phyloP scores from a whole-genome alignment of 2,888 invertebrate genomes.

The Acrobeloides nanus region DNA sequence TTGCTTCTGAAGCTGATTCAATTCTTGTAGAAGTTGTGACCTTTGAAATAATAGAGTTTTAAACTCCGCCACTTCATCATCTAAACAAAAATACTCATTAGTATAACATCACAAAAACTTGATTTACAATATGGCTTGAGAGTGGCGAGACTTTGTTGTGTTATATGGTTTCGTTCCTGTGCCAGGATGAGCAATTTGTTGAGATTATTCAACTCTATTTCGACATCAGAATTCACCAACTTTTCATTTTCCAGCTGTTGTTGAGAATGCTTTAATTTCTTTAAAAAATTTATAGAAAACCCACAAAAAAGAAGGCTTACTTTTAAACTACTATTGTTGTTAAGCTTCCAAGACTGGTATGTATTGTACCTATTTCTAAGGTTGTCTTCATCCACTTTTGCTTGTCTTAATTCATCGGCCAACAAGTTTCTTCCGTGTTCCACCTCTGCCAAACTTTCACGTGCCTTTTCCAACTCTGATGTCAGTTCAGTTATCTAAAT shows the following conservation, averaged over 20 bases:
- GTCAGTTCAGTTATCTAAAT: no score
- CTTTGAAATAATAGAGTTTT: slow-evolving; percentile 2
- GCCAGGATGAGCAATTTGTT: slow-evolving; percentile 3
- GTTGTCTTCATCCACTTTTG: slow-evolving; percentile 19
- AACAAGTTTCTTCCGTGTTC: slow-evolving; percentile 9
- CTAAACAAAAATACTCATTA: slow-evolving; percentile 5
- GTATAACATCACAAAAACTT: background rate
- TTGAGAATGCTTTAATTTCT: slow-evolving; percentile 11
- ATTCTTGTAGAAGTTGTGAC: slow-evolving; percentile 4
- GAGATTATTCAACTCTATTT: slow-evolving; percentile 5
- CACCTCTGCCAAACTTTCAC: slow-evolving; percentile 5
- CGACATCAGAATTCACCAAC: no score
- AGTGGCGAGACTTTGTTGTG: slow-evolving; percentile 14
- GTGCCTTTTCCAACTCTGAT: slow-evolving; percentile 6
- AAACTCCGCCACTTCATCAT: slow-evolving; percentile 5
- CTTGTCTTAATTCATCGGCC: slow-evolving; percentile 12
- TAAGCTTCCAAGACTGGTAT: slow-evolving; percentile 5
- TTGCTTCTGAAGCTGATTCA: slow-evolving; percentile 9
- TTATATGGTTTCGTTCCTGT: slow-evolving; percentile 6
- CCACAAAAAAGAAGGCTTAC: background rate
- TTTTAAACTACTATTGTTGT: background rate
- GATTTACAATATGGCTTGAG: slow-evolving; percentile 16
- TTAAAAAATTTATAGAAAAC: background rate
- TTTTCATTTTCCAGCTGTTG: slow-evolving; percentile 15
- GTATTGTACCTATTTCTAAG: slow-evolving; percentile 16